Evolutionary conservation across 1,140 invertebrate genomes (phyloP).

Genomic region (Brachionus sp.): DNA sequence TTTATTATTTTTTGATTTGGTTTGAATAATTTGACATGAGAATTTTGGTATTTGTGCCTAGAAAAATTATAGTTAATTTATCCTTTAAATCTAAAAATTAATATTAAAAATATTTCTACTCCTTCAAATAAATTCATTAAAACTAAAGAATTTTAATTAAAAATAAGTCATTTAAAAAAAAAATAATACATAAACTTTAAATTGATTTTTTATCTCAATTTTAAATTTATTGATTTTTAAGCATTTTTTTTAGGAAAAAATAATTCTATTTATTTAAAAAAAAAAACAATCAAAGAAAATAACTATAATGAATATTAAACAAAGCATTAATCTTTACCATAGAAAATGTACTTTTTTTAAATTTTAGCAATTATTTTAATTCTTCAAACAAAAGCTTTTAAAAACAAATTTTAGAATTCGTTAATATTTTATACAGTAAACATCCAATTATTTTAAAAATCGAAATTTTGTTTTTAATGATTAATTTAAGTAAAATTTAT

Average conservation of each 20-base stretch:
- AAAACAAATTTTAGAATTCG: neutral
- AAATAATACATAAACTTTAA: neutral
- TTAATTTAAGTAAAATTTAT: too few species aligned
- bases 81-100: too few species aligned
- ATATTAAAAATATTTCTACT: too few species aligned
- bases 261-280: neutral
- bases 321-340: neutral
- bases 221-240: neutral
- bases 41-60: neutral
- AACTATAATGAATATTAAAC: neutral
- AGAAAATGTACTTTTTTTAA: neutral
- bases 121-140: too few species aligned
- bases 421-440: too few species aligned
- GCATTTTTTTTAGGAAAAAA: neutral
- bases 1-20: neutral
- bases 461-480: too few species aligned
- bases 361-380: neutral
- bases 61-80: neutral
- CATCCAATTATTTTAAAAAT: too few species aligned
- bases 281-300: neutral
- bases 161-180: too few species aligned
- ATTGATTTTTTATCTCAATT: neutral
- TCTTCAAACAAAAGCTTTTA: neutral
- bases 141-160: too few species aligned
- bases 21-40: neutral